Conservation (phyloP, 2,113 vertebrate species). For the Catharus minimus region DNA sequence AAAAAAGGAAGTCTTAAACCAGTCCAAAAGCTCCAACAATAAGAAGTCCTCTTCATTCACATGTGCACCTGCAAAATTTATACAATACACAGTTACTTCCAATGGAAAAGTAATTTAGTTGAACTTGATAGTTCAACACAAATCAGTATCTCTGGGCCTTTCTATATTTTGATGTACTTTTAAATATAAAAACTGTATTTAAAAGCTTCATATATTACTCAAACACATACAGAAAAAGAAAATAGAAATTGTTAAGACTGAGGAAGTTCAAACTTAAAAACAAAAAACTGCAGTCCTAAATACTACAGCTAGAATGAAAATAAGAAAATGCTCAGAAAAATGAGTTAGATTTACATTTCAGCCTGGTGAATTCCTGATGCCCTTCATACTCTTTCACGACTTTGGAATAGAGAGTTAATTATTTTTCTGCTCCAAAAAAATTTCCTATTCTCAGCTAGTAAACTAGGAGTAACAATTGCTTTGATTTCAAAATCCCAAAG, state of each 20-base stretch:
- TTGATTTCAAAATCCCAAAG: background rate
- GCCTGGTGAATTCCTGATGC: background rate
- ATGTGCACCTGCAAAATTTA: constrained; percentile 74
- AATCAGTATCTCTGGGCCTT: background rate
- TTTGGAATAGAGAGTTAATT: background rate
- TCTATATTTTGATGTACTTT: background rate
- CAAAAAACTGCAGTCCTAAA: background rate
- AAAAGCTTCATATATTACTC: background rate
- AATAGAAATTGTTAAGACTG: background rate
- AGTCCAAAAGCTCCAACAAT: constrained; percentile 88
- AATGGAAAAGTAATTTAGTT: background rate
- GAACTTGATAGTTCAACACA: background rate
- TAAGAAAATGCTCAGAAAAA: background rate
- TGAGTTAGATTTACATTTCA: background rate
- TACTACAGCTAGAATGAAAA: background rate
- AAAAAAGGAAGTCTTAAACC: constrained; percentile 96
- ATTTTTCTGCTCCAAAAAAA: background rate
- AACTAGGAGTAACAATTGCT: background rate
- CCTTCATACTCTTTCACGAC: background rate
- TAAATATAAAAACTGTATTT: rapidly evolving
- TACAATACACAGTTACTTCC: background rate
- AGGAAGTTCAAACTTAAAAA: background rate
- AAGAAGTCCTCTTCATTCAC: constrained; percentile 87
- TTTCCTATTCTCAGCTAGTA: background rate
- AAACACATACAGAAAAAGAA: background rate